Evolutionary conservation across 35 echinoderm and acorn worm genomes (phyloP).

Genomic region (Ptychodera flava): DNA sequence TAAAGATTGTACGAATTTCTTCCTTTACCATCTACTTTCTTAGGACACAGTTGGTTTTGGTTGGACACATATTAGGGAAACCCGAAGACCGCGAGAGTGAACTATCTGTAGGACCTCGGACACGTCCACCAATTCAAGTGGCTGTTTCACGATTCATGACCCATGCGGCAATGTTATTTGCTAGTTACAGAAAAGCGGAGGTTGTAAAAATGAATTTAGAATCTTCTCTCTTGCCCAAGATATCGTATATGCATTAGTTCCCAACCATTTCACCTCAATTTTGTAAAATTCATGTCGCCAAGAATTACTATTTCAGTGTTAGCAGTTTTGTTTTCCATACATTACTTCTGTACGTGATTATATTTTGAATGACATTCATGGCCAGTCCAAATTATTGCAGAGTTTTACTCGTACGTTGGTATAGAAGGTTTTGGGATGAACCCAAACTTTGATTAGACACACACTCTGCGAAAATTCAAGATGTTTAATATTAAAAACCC

Average conservation of each 20-base stretch:
- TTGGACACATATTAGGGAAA: neutral
- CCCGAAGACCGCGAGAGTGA: neutral
- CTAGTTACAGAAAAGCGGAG: neutral
- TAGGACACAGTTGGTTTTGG: neutral
- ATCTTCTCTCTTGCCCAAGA: neutral
- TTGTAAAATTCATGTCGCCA: neutral
- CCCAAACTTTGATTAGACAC: too few species aligned
- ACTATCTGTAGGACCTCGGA: neutral
- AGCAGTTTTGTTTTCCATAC: neutral
- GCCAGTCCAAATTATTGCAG: too few species aligned
- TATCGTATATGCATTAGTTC: neutral
- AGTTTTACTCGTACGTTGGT: too few species aligned
- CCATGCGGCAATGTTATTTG: neutral
- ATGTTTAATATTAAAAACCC: too few species aligned
- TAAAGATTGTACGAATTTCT: too few species aligned
- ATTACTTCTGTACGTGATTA: too few species aligned
- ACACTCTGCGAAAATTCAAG: too few species aligned
- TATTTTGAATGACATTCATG: too few species aligned
- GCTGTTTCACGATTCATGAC: neutral
- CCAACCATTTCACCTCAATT: neutral
- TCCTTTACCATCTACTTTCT: too few species aligned
- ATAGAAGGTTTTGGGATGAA: too few species aligned
- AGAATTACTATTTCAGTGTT: neutral
- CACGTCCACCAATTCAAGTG: neutral
- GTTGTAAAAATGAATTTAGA: neutral